Conservation (phyloP, 1,140 invertebrate genomes). For the Archegozetes longisetosus region DNA sequence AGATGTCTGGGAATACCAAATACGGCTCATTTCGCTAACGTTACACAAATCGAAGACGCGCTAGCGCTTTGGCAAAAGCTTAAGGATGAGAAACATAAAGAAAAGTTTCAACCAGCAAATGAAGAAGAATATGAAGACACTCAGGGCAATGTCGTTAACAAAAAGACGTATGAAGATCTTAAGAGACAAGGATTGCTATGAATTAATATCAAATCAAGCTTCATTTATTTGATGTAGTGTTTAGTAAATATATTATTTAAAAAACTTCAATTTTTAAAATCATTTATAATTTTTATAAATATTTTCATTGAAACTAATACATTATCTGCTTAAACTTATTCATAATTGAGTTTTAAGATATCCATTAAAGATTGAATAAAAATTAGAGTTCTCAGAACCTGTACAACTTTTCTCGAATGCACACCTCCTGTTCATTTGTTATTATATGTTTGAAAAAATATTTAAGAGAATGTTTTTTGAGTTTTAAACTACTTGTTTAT, state of each 20-base stretch:
- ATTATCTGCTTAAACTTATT: no score
- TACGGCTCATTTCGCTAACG: slow-evolving; percentile 98
- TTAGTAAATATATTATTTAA: not conserved
- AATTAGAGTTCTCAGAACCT: no score
- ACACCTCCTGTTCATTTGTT: no score
- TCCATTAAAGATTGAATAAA: no score
- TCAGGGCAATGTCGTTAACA: slow-evolving; percentile 92
- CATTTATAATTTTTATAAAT: not conserved
- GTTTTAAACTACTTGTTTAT: no score
- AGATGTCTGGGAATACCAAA: slow-evolving; percentile 96
- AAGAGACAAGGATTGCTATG: slow-evolving; percentile 91
- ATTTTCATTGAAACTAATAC: no score
- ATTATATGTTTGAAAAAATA: no score
- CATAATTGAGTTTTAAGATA: no score
- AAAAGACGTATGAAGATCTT: slow-evolving; percentile 95
- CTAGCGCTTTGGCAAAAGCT: slow-evolving; percentile 92
- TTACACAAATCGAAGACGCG: slow-evolving; percentile 97
- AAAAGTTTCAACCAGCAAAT: slow-evolving; percentile 83
- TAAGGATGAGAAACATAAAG: slow-evolving; percentile 81
- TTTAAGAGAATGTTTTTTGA: no score
- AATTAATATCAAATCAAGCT: slow-evolving; percentile 7
- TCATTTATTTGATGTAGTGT: not conserved
- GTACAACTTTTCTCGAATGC: no score
- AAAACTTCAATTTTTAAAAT: not conserved
- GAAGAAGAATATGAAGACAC: slow-evolving; percentile 98